Percentiles rank a stretch among this genome's conserved stretches.
These are phyloP conservation scores for Nasua narica DNA, from an alignment of 2,797 vertebrate species.

Conservation along the genomic window DNA sequence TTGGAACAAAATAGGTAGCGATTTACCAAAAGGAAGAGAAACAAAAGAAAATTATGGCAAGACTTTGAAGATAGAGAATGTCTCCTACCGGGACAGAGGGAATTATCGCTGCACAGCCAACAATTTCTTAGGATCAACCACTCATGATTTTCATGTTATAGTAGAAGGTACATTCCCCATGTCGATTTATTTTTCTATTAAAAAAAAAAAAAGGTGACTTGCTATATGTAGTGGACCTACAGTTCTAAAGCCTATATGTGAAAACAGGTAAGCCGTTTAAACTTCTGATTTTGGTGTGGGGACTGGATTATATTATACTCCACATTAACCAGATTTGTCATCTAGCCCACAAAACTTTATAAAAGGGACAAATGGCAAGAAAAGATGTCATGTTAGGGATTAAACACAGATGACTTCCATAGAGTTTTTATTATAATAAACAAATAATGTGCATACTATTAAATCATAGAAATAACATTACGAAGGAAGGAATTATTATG, in stretches of 20 bases:
- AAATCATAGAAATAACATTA: neutral
- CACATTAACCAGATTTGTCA: neutral
- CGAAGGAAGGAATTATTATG: neutral
- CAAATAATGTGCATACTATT: neutral
- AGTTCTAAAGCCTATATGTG: neutral
- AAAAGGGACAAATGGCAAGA: neutral
- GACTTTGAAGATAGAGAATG: conserved; percentile 86
- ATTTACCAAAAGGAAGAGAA: conserved; percentile 82
- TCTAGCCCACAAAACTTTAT: neutral
- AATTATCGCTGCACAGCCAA: conserved; percentile 92
- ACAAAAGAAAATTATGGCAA: conserved; percentile 89
- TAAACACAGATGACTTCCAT: neutral
- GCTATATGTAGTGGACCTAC: rapidly evolving
- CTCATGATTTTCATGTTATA: conserved; percentile 88
- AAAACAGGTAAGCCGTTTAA: neutral
- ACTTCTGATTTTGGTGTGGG: neutral
- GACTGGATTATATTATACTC: neutral
- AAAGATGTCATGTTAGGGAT: neutral
- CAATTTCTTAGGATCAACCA: conserved; percentile 86
- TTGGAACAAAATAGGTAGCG: conserved; percentile 88
- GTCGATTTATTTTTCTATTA: neutral
- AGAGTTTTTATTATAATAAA: neutral
- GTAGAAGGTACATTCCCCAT: conserved; percentile 89
- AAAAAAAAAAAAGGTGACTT: neutral
- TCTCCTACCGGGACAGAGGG: conserved; percentile 88